Base-by-base conservation (phyloP, 2,113 vertebrate genomes). In the Salvelinus fontinalis region DNA sequence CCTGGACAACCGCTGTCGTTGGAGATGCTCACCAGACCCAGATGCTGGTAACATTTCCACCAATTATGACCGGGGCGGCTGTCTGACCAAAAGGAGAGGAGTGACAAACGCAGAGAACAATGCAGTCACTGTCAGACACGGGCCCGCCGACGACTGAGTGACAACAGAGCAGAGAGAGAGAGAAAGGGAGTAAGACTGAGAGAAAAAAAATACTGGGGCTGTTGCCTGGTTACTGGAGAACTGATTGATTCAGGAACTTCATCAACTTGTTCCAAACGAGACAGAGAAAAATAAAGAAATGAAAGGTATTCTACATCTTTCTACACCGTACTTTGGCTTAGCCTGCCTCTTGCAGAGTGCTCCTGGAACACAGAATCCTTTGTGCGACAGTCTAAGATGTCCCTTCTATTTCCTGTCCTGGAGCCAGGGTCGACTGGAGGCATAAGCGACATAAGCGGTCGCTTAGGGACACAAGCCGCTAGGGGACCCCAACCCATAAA, bases 31-130 rank as follows among this genome's bases (percentile, higher is more conserved):
- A 85, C 78, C 83, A 91, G 87, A 86, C 83, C 83, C 75, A 81
- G 79, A 90, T 78, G 90, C 87, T 84, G 79, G 87, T 80, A 84
- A 87, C 79, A 78, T 91, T 91, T 91, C 87, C 87, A 91, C 79
- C 85, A 86, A 90, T 90, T 92, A 91, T 84, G 87, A 79, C 81
- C 16, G 74, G 39, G 83, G 13, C 73, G 75, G 76, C 81, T 77
- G 77, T 79, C 51, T 73, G 79, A 80, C 73, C 70, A 80, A 73
- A 51, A 31, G 81, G 77, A 85, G 75, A 80, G 59, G 8, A 62
- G 59, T 27, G 49, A 78, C 67, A 79, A 80, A 72, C 34, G 76
- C 49, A 64, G 79, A 75, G 77, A 87, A 85, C 89, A 90, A 85
- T 80, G 83, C 83, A 84, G 85, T 84, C 84, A 82, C 85, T 85